phyloP scores from a whole-genome alignment of 2,888 invertebrate species.

The Drosophila tanythrix region DNA sequence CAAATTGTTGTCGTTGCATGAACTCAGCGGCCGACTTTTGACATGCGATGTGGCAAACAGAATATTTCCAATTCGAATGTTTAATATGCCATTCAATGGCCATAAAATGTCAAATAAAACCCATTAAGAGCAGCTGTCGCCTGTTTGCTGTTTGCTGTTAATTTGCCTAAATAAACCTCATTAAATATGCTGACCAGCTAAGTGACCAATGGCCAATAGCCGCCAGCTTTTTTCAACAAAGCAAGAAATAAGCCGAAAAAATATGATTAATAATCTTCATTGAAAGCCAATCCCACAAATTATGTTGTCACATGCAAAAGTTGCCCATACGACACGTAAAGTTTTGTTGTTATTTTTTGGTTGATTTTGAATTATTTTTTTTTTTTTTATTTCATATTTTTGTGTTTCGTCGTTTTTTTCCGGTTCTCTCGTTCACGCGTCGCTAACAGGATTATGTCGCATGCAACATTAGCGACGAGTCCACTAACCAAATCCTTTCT shows the following conservation, averaged over 20 bases:
- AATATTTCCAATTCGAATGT: conserved; percentile 42
- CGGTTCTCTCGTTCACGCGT: conserved; percentile 65
- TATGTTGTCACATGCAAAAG: conserved; percentile 79
- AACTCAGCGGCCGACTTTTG: conserved; percentile 57
- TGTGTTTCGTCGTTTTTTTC: conserved; percentile 1
- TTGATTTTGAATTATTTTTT: background rate
- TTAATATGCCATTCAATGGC: conserved; percentile 68
- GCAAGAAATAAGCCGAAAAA: conserved; percentile 31
- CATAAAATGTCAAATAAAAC: conserved; percentile 77
- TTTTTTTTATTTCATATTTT: background rate
- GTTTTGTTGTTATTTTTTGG: background rate
- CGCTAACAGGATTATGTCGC: conserved; percentile 76
- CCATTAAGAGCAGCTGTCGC: conserved; percentile 46
- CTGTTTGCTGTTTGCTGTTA: conserved; percentile 56
- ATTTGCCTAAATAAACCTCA: conserved; percentile 74
- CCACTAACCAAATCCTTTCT: conserved; percentile 45
- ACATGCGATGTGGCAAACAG: conserved; percentile 37
- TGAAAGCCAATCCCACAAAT: conserved; percentile 66
- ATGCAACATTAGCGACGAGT: conserved; percentile 68
- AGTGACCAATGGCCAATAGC: conserved; percentile 40
- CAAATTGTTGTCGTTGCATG: conserved; percentile 21
- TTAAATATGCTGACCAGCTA: conserved; percentile 72
- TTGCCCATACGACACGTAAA: conserved; percentile 52
- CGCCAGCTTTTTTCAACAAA: conserved; percentile 33
- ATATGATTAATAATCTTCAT: conserved; percentile 69